Evolutionary conservation across 2,888 invertebrate species (phyloP).

Genomic region (Scelioninae gen. 2): DNA sequence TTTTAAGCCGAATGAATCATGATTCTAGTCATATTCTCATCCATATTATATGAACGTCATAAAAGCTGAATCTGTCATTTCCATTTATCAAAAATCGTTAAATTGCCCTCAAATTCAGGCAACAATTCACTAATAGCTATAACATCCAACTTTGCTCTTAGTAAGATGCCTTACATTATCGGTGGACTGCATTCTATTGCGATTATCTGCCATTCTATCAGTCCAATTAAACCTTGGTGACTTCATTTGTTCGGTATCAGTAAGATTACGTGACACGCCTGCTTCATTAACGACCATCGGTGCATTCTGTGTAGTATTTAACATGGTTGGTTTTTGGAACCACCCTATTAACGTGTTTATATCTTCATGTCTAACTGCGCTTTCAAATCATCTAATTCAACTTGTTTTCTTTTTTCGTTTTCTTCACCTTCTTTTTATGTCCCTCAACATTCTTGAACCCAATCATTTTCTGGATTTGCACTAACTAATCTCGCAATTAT

Average conservation of each 20-base stretch:
- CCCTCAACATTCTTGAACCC: background rate
- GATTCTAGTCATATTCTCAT: background rate
- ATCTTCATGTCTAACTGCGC: background rate
- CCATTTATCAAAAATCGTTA: background rate
- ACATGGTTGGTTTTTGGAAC: background rate
- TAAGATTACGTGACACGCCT: background rate
- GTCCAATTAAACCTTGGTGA: background rate
- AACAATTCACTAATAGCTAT: conserved; percentile 3
- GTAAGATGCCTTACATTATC: background rate
- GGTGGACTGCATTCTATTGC: background rate
- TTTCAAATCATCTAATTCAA: background rate
- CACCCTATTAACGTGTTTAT: background rate
- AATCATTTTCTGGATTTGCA: background rate
- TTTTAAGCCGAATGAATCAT: no score
- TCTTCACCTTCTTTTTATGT: background rate
- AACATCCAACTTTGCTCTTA: background rate
- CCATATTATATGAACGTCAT: background rate
- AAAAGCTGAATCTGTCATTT: background rate
- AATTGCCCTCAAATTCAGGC: background rate
- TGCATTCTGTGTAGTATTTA: background rate
- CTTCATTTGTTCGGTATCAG: background rate
- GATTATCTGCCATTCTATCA: background rate
- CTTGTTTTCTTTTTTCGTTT: background rate
- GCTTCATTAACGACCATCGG: conserved; percentile 2
- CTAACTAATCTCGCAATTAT: conserved; percentile 1